These are phyloP conservation scores for Lutraria rhynchaena DNA, from an alignment of 1,140 invertebrate genomes.

Conservation along the genomic window DNA sequence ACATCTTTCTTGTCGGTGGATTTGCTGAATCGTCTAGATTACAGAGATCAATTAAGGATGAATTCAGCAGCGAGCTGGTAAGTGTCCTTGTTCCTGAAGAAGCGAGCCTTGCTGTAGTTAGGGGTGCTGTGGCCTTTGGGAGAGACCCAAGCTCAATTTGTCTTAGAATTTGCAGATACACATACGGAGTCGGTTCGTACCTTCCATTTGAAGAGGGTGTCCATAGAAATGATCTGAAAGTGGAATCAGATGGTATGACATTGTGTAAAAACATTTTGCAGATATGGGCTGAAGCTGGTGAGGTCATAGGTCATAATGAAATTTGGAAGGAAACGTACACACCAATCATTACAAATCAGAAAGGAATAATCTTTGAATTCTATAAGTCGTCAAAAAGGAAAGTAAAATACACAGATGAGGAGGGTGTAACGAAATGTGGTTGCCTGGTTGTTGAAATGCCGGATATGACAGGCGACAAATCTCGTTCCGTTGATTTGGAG, in stretches of 20 bases:
- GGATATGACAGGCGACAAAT: constrained; percentile 73
- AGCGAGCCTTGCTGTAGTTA: constrained; percentile 77
- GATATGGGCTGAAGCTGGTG: constrained; percentile 84
- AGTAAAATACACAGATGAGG: constrained; percentile 85
- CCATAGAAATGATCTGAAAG: constrained; percentile 84
- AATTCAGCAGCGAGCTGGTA: constrained; percentile 81
- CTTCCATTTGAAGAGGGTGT: constrained; percentile 84
- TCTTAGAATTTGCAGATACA: constrained; percentile 84
- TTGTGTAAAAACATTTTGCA: constrained; percentile 86
- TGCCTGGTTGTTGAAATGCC: constrained; percentile 84
- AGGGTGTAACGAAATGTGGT: constrained; percentile 84
- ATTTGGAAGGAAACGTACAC: constrained; percentile 84
- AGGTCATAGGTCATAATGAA: constrained; percentile 84
- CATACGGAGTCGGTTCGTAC: constrained; percentile 86
- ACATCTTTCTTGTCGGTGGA: constrained; percentile 86
- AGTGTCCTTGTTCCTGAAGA: constrained; percentile 85
- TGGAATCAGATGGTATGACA: constrained; percentile 83
- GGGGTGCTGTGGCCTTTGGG: constrained; percentile 85
- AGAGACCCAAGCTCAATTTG: constrained; percentile 85
- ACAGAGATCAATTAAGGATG: constrained; percentile 83
- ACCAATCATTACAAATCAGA: constrained; percentile 84
- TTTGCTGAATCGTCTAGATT: constrained; percentile 85
- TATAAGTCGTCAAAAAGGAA: constrained; percentile 83
- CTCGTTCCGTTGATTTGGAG: constrained; percentile 84
- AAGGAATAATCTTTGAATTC: constrained; percentile 84